A percentile compares a stretch with the other conserved stretches of the same genome.
Evolutionary conservation across 2,888 invertebrate species (phyloP).

Genomic region (Pseudoips prasinana): DNA sequence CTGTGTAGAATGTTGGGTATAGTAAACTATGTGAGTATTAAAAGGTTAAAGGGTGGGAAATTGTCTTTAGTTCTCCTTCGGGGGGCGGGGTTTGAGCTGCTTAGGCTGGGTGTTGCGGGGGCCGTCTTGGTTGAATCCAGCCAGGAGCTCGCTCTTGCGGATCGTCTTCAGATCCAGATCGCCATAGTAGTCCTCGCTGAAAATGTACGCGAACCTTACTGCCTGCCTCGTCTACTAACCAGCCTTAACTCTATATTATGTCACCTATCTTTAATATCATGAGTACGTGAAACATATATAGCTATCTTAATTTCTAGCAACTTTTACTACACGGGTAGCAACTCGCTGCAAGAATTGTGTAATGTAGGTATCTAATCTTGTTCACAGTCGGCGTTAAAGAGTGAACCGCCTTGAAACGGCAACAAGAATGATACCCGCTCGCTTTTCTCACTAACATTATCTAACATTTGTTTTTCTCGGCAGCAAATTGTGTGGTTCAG

Average conservation of each 20-base stretch:
- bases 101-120: slow-evolving; percentile 67
- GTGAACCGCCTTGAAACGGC: slow-evolving; percentile 73
- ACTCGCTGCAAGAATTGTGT: slow-evolving; percentile 66
- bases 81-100: slow-evolving; percentile 81
- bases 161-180: slow-evolving; percentile 97
- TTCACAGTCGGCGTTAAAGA: slow-evolving; percentile 55
- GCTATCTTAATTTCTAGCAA: slow-evolving; percentile 61
- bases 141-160: slow-evolving; percentile 95
- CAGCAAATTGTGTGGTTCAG: slow-evolving; percentile 35
- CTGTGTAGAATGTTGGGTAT: slow-evolving; percentile 49
- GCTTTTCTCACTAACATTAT: slow-evolving; percentile 61
- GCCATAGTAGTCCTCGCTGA: slow-evolving; percentile 98
- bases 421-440: slow-evolving; percentile 65
- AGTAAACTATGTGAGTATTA: slow-evolving; percentile 71
- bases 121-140: slow-evolving; percentile 87
- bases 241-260: slow-evolving; percentile 48
- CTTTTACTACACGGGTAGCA: slow-evolving; percentile 59
- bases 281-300: slow-evolving; percentile 40
- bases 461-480: slow-evolving; percentile 53
- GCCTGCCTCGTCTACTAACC: slow-evolving; percentile 59
- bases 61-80: slow-evolving; percentile 74
- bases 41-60: slow-evolving; percentile 57
- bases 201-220: slow-evolving; percentile 79
- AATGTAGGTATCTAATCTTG: slow-evolving; percentile 67
- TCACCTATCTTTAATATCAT: slow-evolving; percentile 29